phyloP scores from a whole-genome alignment of 2,113 vertebrate species.

The Hypanus sabinus region DNA sequence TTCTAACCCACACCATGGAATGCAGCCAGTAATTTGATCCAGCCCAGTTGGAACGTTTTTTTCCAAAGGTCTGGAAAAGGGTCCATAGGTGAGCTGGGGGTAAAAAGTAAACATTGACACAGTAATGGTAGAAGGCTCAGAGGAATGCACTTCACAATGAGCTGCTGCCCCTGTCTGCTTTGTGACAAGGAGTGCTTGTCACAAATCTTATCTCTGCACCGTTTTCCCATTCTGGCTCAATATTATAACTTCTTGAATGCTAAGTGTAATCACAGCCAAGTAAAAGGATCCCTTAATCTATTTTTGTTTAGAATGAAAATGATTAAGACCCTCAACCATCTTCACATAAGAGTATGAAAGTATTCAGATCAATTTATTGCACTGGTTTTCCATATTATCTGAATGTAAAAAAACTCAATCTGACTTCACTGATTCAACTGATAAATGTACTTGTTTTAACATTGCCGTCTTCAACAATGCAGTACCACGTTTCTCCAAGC shows the following conservation, averaged over 20 bases:
- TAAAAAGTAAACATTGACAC: conserved; percentile 30
- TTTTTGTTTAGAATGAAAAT: neutral
- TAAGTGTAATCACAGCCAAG: neutral
- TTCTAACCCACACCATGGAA: neutral
- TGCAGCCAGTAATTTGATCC: conserved; percentile 28
- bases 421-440: neutral
- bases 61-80: conserved; percentile 6
- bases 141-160: conserved; percentile 9
- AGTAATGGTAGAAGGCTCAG: conserved; percentile 17
- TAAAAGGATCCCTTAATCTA: neutral
- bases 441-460: neutral
- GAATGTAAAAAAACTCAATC: neutral
- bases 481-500: neutral
- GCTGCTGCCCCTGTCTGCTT: neutral
- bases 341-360: neutral
- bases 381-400: neutral
- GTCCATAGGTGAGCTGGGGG: neutral
- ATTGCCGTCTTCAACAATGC: neutral
- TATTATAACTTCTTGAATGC: neutral
- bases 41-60: neutral
- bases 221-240: neutral
- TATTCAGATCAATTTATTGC: neutral
- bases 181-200: neutral
- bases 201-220: neutral
- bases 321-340: neutral